Evolutionary conservation across 1,140 invertebrate species (phyloP), one percentile per base, ranked within the genome.

Genomic region (Drosophila trapezifrons): DNA sequence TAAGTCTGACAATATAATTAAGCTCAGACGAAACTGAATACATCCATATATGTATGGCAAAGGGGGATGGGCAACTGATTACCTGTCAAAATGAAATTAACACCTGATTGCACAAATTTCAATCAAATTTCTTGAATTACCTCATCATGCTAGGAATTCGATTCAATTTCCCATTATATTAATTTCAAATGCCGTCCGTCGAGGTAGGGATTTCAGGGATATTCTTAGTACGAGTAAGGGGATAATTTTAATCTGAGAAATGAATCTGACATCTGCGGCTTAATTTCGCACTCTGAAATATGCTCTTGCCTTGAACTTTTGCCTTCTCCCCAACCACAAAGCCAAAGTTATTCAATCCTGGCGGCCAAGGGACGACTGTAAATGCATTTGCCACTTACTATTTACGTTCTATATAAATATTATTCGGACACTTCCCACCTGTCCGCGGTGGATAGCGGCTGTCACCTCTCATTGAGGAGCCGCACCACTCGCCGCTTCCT

Each of bases 351-450:
- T 52, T 38, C 38, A 57, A 45, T 15, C 27, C 18, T 60, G n/a
- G n/a, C 40, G 18, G 12, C 40, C 20, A 52, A 22, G 7, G 4
- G 25, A 18, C 51, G 27, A 42, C 60, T 20, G 32, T 47, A 63
- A 74, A 51, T 72, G 76, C 65, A 84, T 60, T 72, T 52, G 32
- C 64, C 70, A 78, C 40, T 79, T 57, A 43, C 46, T 70, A 49
- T 65, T 69, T 54, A 18, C 20, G 37, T 25, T 38, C 20, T 45
- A 17, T 55, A 73, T 67, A 77, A 63, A 81, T 73, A 81, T 77
- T 67, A 62, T 72, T 73, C 42, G 17, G 13, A 47, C 42, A n/a
- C 54, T 47, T 29, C 49, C 35, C 64, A 52, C 6, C 51, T 69
- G 73, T 75, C 76, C 65, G 37, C 17, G 10, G 3, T 59, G 55